These are phyloP conservation scores for Lucifuga dentata DNA, from an alignment of 2,113 vertebrate genomes.

Conservation along the genomic window DNA sequence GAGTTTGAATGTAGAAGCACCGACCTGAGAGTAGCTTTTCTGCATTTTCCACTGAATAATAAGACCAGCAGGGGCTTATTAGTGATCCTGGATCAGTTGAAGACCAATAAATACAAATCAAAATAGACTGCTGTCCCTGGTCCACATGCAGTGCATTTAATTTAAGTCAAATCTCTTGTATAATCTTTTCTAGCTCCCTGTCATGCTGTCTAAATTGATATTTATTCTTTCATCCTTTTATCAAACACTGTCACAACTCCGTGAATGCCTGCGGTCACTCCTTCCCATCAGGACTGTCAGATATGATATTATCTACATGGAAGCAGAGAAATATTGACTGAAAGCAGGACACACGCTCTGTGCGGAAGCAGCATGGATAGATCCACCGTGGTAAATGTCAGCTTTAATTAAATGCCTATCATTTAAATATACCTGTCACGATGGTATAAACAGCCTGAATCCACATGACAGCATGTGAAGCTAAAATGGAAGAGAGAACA, in stretches of 20 bases:
- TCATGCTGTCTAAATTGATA: slow-evolving; percentile 41
- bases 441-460: slow-evolving; percentile 55
- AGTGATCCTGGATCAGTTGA: slow-evolving; percentile 17
- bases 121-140: neutral
- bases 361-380: slow-evolving; percentile 42
- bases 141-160: slow-evolving; percentile 33
- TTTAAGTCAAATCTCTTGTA: slow-evolving; percentile 44
- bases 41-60: slow-evolving; percentile 8
- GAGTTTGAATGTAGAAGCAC: neutral
- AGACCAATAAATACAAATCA: slow-evolving; percentile 21
- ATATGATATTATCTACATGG: slow-evolving; percentile 40
- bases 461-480: slow-evolving; percentile 49
- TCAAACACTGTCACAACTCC: slow-evolving; percentile 37
- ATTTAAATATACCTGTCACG: slow-evolving; percentile 55
- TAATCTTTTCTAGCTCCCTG: slow-evolving; percentile 48
- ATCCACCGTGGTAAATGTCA: slow-evolving; percentile 70
- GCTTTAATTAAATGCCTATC: slow-evolving; percentile 69
- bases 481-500: slow-evolving; percentile 40
- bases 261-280: slow-evolving; percentile 41
- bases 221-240: slow-evolving; percentile 42
- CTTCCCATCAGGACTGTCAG: slow-evolving; percentile 49
- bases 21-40: neutral
- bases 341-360: slow-evolving; percentile 26
- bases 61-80: slow-evolving; percentile 8
- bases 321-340: slow-evolving; percentile 47